Evolutionary conservation across 1,140 invertebrate species (phyloP), one percentile per base, ranked within the genome.

Genomic region (Drosophila pectinifera): DNA sequence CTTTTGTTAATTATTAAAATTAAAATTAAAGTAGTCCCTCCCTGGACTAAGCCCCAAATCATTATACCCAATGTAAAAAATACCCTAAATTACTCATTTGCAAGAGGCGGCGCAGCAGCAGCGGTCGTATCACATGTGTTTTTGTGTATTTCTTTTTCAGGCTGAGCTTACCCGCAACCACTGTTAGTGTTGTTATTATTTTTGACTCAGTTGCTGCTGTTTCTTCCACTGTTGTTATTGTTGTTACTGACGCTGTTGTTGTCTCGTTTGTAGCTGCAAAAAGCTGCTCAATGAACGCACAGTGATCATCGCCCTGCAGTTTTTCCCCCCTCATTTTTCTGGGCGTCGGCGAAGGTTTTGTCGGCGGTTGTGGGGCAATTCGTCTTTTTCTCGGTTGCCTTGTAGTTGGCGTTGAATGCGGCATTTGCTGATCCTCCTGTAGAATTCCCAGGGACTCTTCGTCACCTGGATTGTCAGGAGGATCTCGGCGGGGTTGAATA

Each of bases 221-320:
- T n/a, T n/a, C n/a, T n/a, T n/a, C 6, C 11, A 8, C 11, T 51
- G 16, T 14, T 1, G 48, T 8, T 20, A 6, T 34, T 18, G 48
- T 13, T 34, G 11, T 20, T 18, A 51, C 5, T 0, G 16, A 20
- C 13, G 26, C 22, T 39, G 34, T 4, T 39, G 46, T 5, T 54
- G 73, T 7, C 18, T 34, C 42, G 38, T 20, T 39, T 26, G 72
- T 48, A 24, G 20, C 43, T 18, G 36, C n/a, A 62, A 78, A 77
- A 39, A 78, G 56, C 43, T 62, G 45, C 34, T 78, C 75, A 49
- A 78, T 65, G 24, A 78, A 78, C 41, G 65, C 56, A 31, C 49
- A 57, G 16, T 64, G 75, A 45, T 78, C 75, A 28, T 69, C 39
- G 8, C 10, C 41, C 11, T 16, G 24, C 22, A 24, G 31, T 10